Evolutionary conservation across 2,797 vertebrate genomes (phyloP), one percentile per base, ranked within the genome.

Genomic region (Lepus townsendii): DNA sequence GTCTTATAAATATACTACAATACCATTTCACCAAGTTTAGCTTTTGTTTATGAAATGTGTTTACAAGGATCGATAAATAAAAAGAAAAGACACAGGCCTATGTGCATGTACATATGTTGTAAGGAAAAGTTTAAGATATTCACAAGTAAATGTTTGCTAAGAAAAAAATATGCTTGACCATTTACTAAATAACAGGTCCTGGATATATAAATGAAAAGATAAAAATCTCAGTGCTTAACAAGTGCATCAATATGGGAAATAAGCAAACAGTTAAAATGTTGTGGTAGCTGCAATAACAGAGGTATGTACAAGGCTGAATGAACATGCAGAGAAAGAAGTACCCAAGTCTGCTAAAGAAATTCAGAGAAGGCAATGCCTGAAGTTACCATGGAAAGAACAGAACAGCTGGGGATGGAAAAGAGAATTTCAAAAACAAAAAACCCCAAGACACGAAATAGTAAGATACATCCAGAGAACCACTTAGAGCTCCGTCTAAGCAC

Each of bases 121-220:
- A 57, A 57, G 54, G 19, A 16, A 57, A 57, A 57, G 19, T 16
- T 47, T 16, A 57, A 4, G 17, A 20, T 57, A 17, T 57, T 20
- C 19, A 57, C 19, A 20, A 16, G 54, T 57, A 57, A 57, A 57
- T 57, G 54, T 20, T 57, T 57, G 13, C 17, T 57, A 57, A 20
- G 6, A 57, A 57, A 57, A 57, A 57, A 57, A 60, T 71, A 54
- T 50, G 24, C 10, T 66, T 83, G n/a, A 69, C 7, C 75, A 89
- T n/a, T 88, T 78, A n/a, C 27, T 80, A 32, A 94, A 65, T 57
- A 47, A 93, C 57, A 72, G 22, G 63, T 66, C 16, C 32, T 86
- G 16, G 16, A 50, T n/a, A 86, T 32, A 90, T 2, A 71, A 63
- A 89, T 38, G 50, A 84, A 92, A 94, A 72, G 30, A 65, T 57